Evolutionary conservation across 2,113 vertebrate genomes (phyloP).

Genomic region (Malaclemys terrapin): DNA sequence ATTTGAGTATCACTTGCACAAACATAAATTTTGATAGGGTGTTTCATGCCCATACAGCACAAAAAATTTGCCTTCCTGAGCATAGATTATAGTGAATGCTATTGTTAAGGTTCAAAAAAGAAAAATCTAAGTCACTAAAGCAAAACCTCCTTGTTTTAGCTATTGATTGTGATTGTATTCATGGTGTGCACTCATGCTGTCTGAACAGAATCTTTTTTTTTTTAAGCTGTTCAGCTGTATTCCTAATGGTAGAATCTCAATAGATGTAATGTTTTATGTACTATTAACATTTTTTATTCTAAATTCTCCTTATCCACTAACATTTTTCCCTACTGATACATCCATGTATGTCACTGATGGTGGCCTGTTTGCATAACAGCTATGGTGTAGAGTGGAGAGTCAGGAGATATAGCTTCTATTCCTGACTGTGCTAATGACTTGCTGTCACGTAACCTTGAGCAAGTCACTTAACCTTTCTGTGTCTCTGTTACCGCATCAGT

Average conservation of each 20-base stretch:
- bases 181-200: background rate
- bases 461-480: background rate
- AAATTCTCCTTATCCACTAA: background rate
- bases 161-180: background rate
- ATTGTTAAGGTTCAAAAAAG: background rate
- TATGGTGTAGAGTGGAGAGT: background rate
- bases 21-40: background rate
- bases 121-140: background rate
- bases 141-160: background rate
- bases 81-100: background rate
- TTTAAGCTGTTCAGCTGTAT: background rate
- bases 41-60: background rate
- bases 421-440: background rate
- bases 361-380: background rate
- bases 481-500: background rate
- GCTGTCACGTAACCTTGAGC: background rate
- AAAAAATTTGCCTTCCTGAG: background rate
- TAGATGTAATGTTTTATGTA: background rate
- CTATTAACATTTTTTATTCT: background rate
- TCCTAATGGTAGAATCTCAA: background rate
- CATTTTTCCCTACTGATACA: accelerated
- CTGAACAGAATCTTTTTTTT: background rate
- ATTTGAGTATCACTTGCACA: background rate
- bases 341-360: background rate
- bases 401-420: background rate